Evolutionary conservation across 1,140 invertebrate genomes (phyloP), one percentile per base, ranked within the genome.

Genomic region (Drosophila funebris): DNA sequence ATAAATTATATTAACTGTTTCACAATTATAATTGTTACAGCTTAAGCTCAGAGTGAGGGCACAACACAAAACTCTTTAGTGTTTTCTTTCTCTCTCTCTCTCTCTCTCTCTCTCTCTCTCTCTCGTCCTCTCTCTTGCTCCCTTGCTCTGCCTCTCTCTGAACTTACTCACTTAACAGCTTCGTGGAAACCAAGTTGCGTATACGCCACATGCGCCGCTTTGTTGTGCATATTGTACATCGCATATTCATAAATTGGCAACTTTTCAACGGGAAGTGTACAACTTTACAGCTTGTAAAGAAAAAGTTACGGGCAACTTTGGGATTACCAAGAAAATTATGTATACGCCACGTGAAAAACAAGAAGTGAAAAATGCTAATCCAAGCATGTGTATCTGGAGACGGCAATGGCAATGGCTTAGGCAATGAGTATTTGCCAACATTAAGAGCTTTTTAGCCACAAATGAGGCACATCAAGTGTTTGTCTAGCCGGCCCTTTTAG

Each of bases 131-230:
- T 9, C 6, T 4, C 4, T 18, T 20, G 4, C 39, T 6, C 2
- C 24, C 14, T 46, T 20, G 37, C n/a, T n/a, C n/a, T n/a, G n/a
- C n/a, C n/a, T n/a, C n/a, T n/a, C n/a, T n/a, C n/a, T n/a, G n/a
- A n/a, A n/a, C n/a, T n/a, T n/a, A n/a, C n/a, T n/a, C n/a, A 36
- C 48, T 54, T 37, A n/a, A 37, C 57, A 18, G 20, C 53, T 36
- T 50, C 27, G 48, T 8, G n/a, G 2, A 46, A 60, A 43, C 11
- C 22, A 41, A 41, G 27, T 84, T 70, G 50, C 52, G 60, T 39
- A 79, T 79, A 79, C 67, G 68, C 60, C 63, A 63, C 53, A 61
- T 79, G 50, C 39, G 66, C 22, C 36, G 14, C 24, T 9, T 22
- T 57, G 53, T 56, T 73, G 29, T 37, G 43, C 71, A 54, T 41